Conservation (phyloP, 2,888 invertebrate species). For the Bedellia somnulentella region DNA sequence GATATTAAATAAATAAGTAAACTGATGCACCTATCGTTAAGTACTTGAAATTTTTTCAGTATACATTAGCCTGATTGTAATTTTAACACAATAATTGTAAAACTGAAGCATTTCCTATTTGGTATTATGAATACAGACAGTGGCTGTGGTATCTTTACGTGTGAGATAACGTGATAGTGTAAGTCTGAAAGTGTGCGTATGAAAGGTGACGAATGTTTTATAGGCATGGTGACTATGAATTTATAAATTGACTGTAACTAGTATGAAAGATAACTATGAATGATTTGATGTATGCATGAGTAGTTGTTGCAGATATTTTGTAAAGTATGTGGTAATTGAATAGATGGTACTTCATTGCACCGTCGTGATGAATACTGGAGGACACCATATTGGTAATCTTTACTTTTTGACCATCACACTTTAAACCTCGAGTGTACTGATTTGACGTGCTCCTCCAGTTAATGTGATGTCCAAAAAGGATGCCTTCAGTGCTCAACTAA, state of each 20-base stretch:
- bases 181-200: conserved; percentile 27
- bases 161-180: conserved; percentile 35
- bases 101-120: conserved; percentile 56
- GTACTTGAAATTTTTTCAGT: conserved; percentile 30
- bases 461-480: conserved; percentile 35
- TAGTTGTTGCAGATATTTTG: conserved; percentile 36
- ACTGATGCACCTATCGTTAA: conserved; percentile 42
- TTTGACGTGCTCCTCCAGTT: conserved; percentile 3
- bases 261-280: conserved; percentile 31
- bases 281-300: conserved; percentile 15
- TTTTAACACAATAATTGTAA: conserved; percentile 46
- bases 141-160: conserved; percentile 61
- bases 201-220: conserved; percentile 48
- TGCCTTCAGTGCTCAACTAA: conserved; percentile 35
- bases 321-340: conserved; percentile 42
- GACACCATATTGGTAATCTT: conserved; percentile 52
- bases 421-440: not conserved
- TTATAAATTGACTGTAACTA: conserved; percentile 53
- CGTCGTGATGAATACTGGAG: conserved; percentile 37
- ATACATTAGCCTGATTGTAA: conserved; percentile 36
- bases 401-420: conserved; percentile 35
- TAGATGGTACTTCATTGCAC: conserved; percentile 48
- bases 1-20: too few relatives aligned
- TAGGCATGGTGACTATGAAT: conserved; percentile 59
- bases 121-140: conserved; percentile 61